Percentiles rank a stretch among this genome's conserved stretches.
Conservation (phyloP, 2,113 vertebrate species). For the Kryptolebias marmoratus region DNA sequence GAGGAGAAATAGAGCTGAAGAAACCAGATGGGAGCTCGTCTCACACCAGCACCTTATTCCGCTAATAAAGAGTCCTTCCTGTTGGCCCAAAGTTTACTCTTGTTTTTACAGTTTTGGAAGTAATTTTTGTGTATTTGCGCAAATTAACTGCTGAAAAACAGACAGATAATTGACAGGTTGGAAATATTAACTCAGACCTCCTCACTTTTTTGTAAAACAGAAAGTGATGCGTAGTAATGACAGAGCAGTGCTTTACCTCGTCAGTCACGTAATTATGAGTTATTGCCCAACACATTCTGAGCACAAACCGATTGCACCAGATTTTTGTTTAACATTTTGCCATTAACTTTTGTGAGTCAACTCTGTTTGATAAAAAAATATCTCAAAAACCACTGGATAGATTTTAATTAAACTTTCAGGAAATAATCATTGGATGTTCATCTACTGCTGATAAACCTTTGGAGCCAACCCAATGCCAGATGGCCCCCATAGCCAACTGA, state of each 20-base stretch:
- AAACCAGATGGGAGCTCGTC: conserved; percentile 37
- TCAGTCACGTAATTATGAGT: not conserved
- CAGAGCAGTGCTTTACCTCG: not conserved
- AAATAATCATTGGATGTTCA: too few species aligned
- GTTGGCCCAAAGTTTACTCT: not conserved
- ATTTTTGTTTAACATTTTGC: too few species aligned
- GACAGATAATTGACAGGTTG: not conserved
- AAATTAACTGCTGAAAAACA: conserved; percentile 1
- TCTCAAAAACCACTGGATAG: too few species aligned
- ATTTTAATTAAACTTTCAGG: too few species aligned
- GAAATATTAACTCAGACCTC: conserved; percentile 1
- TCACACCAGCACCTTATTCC: conserved; percentile 22
- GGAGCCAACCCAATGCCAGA: too few species aligned
- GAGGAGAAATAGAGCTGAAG: conserved; percentile 13
- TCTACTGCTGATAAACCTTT: too few species aligned
- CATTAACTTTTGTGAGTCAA: too few species aligned
- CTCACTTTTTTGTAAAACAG: conserved; percentile 20
- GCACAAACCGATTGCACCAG: too few species aligned
- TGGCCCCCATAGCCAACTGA: too few species aligned
- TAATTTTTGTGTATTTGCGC: not conserved
- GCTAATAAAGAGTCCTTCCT: conserved; percentile 14
- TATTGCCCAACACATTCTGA: too few species aligned
- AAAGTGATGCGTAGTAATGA: conserved; percentile 14
- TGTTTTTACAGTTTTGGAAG: not conserved
- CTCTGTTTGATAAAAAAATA: too few species aligned